Percentiles rank a stretch among this genome's conserved stretches.
phyloP scores from a whole-genome alignment of 2,797 vertebrate species.

The Melanotaenia nigrans region DNA sequence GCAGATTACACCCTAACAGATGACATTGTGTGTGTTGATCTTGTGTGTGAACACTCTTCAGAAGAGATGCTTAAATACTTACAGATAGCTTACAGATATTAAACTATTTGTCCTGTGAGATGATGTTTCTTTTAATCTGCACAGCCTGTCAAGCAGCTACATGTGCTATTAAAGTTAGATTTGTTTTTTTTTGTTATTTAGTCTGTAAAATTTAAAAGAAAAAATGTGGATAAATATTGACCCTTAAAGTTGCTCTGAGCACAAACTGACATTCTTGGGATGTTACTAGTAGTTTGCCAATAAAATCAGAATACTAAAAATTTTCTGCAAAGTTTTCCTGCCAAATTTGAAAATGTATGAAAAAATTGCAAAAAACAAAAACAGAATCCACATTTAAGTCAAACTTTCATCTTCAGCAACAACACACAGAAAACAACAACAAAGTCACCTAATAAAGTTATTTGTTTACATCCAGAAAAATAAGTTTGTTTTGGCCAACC shows the following conservation, averaged over 20 bases:
- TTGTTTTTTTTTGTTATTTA: too few species aligned
- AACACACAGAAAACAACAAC: too few species aligned
- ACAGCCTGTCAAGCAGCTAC: not conserved
- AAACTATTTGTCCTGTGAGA: not conserved
- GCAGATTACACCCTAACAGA: conserved; percentile 4
- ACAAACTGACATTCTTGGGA: too few species aligned
- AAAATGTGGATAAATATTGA: not conserved
- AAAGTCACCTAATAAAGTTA: not conserved
- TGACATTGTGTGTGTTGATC: not conserved
- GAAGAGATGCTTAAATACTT: conserved; percentile 7
- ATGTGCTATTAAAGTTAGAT: not conserved
- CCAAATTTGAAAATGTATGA: too few species aligned
- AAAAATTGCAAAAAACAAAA: not conserved
- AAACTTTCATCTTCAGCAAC: not conserved
- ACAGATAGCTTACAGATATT: not conserved
- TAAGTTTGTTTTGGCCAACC: not conserved
- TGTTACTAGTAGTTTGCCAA: not conserved
- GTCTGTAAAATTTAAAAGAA: not conserved
- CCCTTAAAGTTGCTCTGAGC: not conserved
- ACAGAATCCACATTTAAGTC: not conserved
- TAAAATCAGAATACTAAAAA: too few species aligned
- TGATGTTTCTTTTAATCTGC: not conserved
- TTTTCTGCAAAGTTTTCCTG: too few species aligned
- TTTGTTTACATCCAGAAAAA: not conserved
- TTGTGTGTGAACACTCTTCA: not conserved